Evolutionary conservation across 1,140 invertebrate species (phyloP), one percentile per base, ranked within the genome.

Genomic region (Drosophila chauvacae): DNA sequence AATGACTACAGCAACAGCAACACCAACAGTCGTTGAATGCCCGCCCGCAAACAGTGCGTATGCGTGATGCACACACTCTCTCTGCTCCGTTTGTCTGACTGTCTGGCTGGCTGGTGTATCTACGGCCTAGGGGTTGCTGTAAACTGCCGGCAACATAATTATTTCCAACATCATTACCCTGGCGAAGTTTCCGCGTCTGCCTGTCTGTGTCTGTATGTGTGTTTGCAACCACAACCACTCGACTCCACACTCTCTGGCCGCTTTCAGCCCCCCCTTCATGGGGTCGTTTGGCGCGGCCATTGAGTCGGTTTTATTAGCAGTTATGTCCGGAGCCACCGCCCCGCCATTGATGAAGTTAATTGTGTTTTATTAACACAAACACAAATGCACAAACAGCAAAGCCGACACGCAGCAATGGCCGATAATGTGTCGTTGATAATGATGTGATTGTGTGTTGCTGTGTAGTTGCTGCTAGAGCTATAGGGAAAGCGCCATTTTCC

Each of bases 321-420:
- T 90, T 88, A 90, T 88, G 85, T 71, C 77, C 77, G 64, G 45
- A 26, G 42, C 77, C 50, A 61, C 73, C 50, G 51, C 57, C 69
- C 68, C 68, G 73, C 90, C 90, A 91, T 91, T 91, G 91, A 91
- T 91, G 79, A 85, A 91, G 83, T 88, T 91, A 91, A 91, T 91
- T 91, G 91, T 91, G 91, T 91, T 91, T 91, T 91, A 91, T 91
- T 91, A 91, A 91, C 91, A 91, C 90, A 91, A 91, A 91, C 90
- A 88, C 85, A 88, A 80, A 75, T 84, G 77, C 84, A 57, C 83
- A 90, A 90, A 88, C 81, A 90, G 64, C 69, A 60, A 57, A 63
- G 73, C 62, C 61, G 39, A 64, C 37, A 57, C 55, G 35, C 58
- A 78, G 84, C 61, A 77, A 63, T 86, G 80, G 71, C 72, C 86